A percentile compares a stretch with the other conserved stretches of the same genome.
These are phyloP conservation scores for Apodemia zela DNA, from an alignment of 2,888 invertebrate genomes.

Conservation along the genomic window DNA sequence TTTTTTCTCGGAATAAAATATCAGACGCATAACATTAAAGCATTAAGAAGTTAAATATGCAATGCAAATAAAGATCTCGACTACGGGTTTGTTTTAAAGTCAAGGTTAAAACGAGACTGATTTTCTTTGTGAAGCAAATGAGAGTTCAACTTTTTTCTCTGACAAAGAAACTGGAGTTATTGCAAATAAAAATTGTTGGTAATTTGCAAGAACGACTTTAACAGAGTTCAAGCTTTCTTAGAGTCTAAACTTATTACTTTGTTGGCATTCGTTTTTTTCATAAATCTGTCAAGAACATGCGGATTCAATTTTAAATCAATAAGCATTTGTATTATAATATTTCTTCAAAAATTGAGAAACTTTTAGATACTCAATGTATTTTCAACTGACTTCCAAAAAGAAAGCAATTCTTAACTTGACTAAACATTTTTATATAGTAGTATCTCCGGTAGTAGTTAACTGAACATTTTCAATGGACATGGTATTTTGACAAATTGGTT, in stretches of 20 bases:
- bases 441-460: too few relatives aligned
- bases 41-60: conserved; percentile 27
- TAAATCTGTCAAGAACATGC: neutral
- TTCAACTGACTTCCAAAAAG: too few relatives aligned
- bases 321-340: too few relatives aligned
- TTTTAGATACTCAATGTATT: too few relatives aligned
- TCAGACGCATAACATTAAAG: conserved; percentile 20
- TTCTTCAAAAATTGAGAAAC: too few relatives aligned
- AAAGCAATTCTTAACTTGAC: too few relatives aligned
- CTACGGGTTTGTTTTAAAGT: conserved; percentile 23
- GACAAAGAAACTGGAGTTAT: neutral
- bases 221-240: neutral
- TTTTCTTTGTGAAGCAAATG: conserved; percentile 29
- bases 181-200: neutral
- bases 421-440: too few relatives aligned
- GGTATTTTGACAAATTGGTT: too few relatives aligned
- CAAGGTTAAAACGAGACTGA: conserved; percentile 26
- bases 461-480: too few relatives aligned
- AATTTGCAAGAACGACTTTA: neutral
- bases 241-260: neutral
- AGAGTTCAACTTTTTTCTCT: neutral
- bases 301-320: too few relatives aligned
- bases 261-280: neutral
- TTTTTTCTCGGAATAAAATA: conserved; percentile 19
- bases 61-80: conserved; percentile 24